These are phyloP conservation scores for Molorchus minor DNA, from an alignment of 2,888 invertebrate genomes.

Conservation along the genomic window DNA sequence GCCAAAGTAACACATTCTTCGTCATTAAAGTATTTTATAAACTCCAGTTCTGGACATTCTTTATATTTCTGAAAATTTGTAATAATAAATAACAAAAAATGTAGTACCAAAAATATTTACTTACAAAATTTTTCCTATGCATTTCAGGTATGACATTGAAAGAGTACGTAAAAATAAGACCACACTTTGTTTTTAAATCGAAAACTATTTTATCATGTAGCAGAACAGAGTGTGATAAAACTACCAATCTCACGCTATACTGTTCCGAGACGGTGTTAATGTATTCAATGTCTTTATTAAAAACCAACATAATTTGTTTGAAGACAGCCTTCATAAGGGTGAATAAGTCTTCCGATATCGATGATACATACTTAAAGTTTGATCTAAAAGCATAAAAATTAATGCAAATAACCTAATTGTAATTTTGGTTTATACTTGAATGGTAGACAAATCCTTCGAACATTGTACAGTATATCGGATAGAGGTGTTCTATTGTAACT, in stretches of 20 bases:
- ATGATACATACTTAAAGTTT: slow-evolving; percentile 20
- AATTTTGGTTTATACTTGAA: too few species aligned
- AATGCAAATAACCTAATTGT: slow-evolving; percentile 5
- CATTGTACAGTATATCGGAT: slow-evolving; percentile 47
- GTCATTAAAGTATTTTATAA: slow-evolving; percentile 39
- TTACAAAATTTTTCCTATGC: slow-evolving; percentile 44
- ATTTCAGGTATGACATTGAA: slow-evolving; percentile 57
- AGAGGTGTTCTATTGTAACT: slow-evolving; percentile 40
- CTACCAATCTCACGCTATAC: slow-evolving; percentile 43
- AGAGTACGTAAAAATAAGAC: slow-evolving; percentile 66
- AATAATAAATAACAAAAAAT: slow-evolving; percentile 15
- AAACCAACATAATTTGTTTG: slow-evolving; percentile 44
- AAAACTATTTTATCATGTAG: slow-evolving; percentile 67
- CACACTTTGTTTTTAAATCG: slow-evolving; percentile 73
- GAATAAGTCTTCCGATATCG: slow-evolving; percentile 39
- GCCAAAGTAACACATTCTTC: slow-evolving; percentile 36
- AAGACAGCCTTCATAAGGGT: slow-evolving; percentile 41
- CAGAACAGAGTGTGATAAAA: slow-evolving; percentile 49
- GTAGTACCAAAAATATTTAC: slow-evolving; percentile 22
- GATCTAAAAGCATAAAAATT: slow-evolving; percentile 24
- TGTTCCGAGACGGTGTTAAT: slow-evolving; percentile 35
- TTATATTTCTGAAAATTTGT: slow-evolving; percentile 44
- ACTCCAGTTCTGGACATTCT: slow-evolving; percentile 42
- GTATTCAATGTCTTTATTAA: slow-evolving; percentile 39
- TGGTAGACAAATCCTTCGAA: slow-evolving; percentile 45